Base-by-base conservation (phyloP, 2,797 vertebrate species). In the Acridotheres tristis region DNA sequence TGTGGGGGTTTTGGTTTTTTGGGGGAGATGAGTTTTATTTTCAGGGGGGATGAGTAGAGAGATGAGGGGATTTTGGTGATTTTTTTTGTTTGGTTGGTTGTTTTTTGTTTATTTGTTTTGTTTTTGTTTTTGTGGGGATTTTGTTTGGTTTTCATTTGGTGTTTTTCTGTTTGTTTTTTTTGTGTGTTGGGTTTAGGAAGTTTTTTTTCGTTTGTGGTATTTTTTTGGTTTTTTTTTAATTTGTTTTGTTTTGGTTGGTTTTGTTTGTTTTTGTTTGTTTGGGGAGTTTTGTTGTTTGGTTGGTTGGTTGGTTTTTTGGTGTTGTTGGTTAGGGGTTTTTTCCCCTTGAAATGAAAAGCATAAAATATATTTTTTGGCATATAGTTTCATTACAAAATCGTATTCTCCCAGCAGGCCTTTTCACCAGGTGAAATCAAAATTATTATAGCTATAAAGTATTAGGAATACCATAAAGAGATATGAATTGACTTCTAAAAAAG, bases 401-500 rank as follows among this genome's bases (percentile, higher is more conserved):
- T 69, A 7, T 82, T 95, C 36, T 57, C 30, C 30, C 29, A 80
- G 16, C 10, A 71, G 50, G 32, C 21, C 7, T 82, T 91, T 83
- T 71, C 45, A 58, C 34, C 43, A 57, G n/a, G 25, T 47, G n/a
- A 83, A 80, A 76, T 14, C 12, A 89, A 90, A 89, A 73, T 90
- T 88, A 86, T 89, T 91, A 69, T 18, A 71, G 26, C 32, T 91
- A 34, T 92, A 83, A 96, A 93, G 22, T 85, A 76, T 53, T 94
- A 63, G 15, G 45, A 73, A 78, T 29, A 29, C 9, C 36, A 68
- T 85, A 87, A 80, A 32, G 38, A 67, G 7, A 71, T 69, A 83
- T 51, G 76, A 89, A 91, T 75, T 83, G 26, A 40, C 40, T 61
- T 94, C 36, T 91, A 85, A 23, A 7, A 87, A 88, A 87, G 19